Conservation (phyloP, 2,888 invertebrate genomes). For the Sisyra nigra region DNA sequence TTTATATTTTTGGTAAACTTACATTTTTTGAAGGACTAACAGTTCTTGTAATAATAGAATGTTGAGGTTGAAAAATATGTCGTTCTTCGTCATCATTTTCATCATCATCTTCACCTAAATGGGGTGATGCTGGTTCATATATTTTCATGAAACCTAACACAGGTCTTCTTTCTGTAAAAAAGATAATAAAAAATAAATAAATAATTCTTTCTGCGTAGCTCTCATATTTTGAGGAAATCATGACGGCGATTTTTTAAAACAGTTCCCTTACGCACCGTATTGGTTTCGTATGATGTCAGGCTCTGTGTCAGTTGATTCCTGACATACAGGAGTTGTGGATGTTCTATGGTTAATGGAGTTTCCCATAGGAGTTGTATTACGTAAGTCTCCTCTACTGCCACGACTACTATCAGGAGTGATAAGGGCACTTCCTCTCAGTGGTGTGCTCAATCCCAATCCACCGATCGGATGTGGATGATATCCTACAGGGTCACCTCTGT, state of each 20-base stretch:
- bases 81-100: slow-evolving; percentile 22
- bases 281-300: slow-evolving; percentile 80
- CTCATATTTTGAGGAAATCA: not conserved
- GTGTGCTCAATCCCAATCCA: slow-evolving; percentile 1
- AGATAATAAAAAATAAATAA: slow-evolving; percentile 1
- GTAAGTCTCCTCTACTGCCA: too few relatives aligned
- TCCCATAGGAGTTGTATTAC: too few relatives aligned
- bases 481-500: slow-evolving; percentile 5
- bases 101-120: slow-evolving; percentile 27
- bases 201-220: slow-evolving; percentile 1
- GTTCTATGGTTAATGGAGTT: too few relatives aligned
- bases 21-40: slow-evolving; percentile 9
- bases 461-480: slow-evolving; percentile 8
- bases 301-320: slow-evolving; percentile 49
- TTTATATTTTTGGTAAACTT: too few relatives aligned
- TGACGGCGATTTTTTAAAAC: not conserved
- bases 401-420: slow-evolving; percentile 25
- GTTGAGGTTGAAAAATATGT: slow-evolving; percentile 4
- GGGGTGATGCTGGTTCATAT: slow-evolving; percentile 32
- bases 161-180: slow-evolving; percentile 29
- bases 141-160: slow-evolving; percentile 35
- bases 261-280: slow-evolving; percentile 66
- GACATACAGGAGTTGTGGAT: too few relatives aligned
- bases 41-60: slow-evolving; percentile 8
- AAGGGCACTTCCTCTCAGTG: slow-evolving; percentile 23